A percentile compares a stretch with the other conserved stretches of the same genome.
Evolutionary conservation across 2,797 vertebrate species (phyloP).

Genomic region (Sarcophilus harrisii): DNA sequence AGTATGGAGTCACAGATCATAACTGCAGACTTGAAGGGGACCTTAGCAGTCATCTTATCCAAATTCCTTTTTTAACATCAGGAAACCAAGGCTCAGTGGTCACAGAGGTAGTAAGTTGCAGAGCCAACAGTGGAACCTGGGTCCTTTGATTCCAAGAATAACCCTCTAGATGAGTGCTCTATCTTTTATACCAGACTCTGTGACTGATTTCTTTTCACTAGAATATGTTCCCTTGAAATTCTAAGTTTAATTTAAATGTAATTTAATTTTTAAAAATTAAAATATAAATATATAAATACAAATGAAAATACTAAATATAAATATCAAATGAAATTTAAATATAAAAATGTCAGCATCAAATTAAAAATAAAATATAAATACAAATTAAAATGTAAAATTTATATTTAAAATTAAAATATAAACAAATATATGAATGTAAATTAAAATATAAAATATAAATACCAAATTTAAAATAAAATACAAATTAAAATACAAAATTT

Average conservation of each 20-base stretch:
- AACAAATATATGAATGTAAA: too few relatives aligned
- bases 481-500: too few relatives aligned
- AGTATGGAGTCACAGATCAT: neutral
- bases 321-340: too few relatives aligned
- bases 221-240: neutral
- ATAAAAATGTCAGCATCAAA: too few relatives aligned
- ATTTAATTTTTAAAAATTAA: neutral
- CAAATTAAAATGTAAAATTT: too few relatives aligned
- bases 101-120: neutral
- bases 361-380: too few relatives aligned
- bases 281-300: too few relatives aligned
- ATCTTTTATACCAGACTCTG: neutral
- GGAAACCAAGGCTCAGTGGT: neutral
- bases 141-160: neutral
- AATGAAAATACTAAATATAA: too few relatives aligned
- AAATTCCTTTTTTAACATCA: neutral
- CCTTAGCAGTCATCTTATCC: neutral
- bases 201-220: neutral
- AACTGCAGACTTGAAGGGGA: neutral
- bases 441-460: too few relatives aligned
- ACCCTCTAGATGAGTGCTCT: neutral
- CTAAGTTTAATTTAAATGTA: neutral
- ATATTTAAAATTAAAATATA: too few relatives aligned
- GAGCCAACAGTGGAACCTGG: neutral
- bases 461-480: too few relatives aligned